Base-by-base conservation (phyloP, 2,797 vertebrate genomes). In the Hapalemur alaotrensis region DNA sequence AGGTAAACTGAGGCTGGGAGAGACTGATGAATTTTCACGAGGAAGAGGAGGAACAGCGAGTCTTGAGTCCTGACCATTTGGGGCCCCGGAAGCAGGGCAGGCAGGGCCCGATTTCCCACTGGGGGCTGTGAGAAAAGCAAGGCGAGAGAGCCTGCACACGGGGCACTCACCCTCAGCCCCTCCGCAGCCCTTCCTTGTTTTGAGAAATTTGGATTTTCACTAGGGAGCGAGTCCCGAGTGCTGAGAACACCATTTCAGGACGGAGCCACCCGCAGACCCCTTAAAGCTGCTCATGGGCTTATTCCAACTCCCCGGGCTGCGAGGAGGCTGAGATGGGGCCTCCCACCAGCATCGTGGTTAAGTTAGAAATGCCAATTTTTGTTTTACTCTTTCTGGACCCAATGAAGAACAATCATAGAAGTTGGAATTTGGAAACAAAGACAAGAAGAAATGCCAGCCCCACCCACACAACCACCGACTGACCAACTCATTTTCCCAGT, bases 331-430 rank as follows among this genome's bases (percentile, higher is more conserved):
- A 30, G 1, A 3, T 0, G 43, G 23, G 14, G 5, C 76, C 73
- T 59, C 63, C 41, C 59, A 23, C 20, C 14, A 0, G 43, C n/a
- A 1, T 4, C 12, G 1, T 0, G 1, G 43, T 13, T 2, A 1
- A 41, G 52, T 23, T 1, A 22, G 73, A 79, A 48, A 67, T 10
- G 32, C 41, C n/a, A 18, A 14, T 38, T 67, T 22, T 4, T 12
- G 9, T 32, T 9, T 20, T 1, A 13, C 48, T 67, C 57, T 70
- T 75, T 70, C 67, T 83, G 79, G 48, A 59, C 79, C 41, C 75
- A 28, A 32, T 17, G 9, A n/a, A 41, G 82, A 93, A 48, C 65
- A 88, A 38, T 30, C 59, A 7, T 12, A 3, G 28, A 52, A 78
- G n/a, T 1, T 57, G 46, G 72, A 50, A 79, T 78, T 32, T 78